Conservation (phyloP, 1,140 invertebrate genomes). For the Laupala kohalensis region DNA sequence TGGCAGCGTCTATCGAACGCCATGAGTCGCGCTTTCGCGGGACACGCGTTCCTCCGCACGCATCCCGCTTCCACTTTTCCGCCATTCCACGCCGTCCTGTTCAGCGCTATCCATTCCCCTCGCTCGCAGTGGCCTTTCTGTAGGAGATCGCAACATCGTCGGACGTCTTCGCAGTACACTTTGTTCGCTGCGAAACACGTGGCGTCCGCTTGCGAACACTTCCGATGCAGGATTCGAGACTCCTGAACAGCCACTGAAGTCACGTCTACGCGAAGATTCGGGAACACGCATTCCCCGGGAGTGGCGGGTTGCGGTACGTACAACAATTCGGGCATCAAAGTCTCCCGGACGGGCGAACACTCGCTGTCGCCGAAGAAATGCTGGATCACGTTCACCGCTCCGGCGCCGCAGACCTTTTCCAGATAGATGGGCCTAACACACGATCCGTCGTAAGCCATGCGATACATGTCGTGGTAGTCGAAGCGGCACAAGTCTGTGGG, state of each 20-base stretch:
- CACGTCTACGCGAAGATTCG: not conserved
- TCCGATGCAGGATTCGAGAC: not conserved
- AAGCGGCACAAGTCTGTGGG: not conserved
- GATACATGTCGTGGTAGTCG: not conserved
- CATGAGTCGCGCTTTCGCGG: not conserved
- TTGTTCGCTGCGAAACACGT: not conserved
- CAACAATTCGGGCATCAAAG: not conserved
- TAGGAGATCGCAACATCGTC: not conserved
- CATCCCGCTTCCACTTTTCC: not conserved
- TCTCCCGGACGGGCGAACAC: not conserved
- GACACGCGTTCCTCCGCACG: not conserved
- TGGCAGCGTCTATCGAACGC: not conserved
- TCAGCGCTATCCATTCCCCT: not conserved
- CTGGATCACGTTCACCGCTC: not conserved
- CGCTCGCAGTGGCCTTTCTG: not conserved
- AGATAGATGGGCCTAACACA: not conserved
- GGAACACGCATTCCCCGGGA: not conserved
- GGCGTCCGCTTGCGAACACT: not conserved
- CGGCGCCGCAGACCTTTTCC: not conserved
- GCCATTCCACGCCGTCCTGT: not conserved
- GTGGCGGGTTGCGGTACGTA: not conserved
- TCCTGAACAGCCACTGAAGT: not conserved
- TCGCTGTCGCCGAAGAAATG: not conserved
- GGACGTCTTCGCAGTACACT: not conserved
- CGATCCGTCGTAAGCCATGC: not conserved